A percentile compares a stretch with the other conserved stretches of the same genome.
These are phyloP conservation scores for Pogoniulus pusillus DNA, from an alignment of 2,797 vertebrate species.

Conservation along the genomic window DNA sequence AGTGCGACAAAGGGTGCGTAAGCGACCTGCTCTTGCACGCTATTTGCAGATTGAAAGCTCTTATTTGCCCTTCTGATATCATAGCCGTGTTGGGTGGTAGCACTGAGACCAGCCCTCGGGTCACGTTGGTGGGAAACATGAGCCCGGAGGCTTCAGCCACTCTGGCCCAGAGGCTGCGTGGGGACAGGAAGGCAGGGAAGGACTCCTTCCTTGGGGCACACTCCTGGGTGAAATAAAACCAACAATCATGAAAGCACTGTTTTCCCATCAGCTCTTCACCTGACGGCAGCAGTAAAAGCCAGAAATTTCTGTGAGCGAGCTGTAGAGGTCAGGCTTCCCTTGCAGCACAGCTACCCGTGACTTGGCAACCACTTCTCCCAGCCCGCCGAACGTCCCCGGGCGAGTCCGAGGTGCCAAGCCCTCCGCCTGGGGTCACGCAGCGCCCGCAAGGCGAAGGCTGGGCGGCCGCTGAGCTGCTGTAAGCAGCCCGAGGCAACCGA, in stretches of 20 bases:
- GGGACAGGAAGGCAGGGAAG: not conserved
- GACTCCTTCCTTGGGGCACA: accelerated
- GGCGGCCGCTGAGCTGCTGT: accelerated
- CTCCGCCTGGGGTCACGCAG: not conserved
- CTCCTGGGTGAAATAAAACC: not conserved
- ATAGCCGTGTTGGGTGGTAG: accelerated
- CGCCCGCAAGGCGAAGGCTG: not conserved
- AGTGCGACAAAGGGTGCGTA: constrained; percentile 88
- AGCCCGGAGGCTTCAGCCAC: accelerated
- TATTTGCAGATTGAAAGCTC: not conserved
- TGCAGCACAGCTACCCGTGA: not conserved
- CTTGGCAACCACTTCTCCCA: not conserved
- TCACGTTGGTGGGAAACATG: not conserved
- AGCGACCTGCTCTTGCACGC: accelerated
- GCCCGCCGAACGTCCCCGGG: not conserved
- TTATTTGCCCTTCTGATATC: not conserved
- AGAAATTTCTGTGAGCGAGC: not conserved
- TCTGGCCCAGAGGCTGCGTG: accelerated
- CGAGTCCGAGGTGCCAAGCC: not conserved
- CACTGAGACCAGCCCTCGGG: not conserved
- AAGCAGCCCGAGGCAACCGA: too few species aligned
- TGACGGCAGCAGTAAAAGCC: not conserved
- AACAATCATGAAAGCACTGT: not conserved
- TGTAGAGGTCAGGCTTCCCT: constrained; percentile 72
- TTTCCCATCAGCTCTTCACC: not conserved